Evolutionary conservation across 2,888 invertebrate genomes (phyloP).

Genomic region (Druceiella hillmani): DNA sequence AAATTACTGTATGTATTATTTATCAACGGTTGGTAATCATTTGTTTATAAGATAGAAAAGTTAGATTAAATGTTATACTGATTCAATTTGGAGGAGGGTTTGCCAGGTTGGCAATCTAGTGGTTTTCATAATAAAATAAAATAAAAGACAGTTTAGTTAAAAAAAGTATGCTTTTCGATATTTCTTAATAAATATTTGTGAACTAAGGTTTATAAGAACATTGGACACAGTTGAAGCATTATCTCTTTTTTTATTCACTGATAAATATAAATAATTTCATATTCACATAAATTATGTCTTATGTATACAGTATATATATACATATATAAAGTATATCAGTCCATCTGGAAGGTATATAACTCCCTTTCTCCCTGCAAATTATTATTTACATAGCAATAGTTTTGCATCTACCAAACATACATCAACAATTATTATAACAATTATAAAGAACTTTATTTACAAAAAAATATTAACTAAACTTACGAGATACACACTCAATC

Average conservation of each 20-base stretch:
- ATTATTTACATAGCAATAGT: constrained; percentile 54
- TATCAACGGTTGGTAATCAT: too few relatives aligned
- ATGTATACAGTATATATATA: constrained; percentile 49
- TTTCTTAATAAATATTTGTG: constrained; percentile 53
- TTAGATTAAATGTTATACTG: too few relatives aligned
- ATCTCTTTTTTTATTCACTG: constrained; percentile 54
- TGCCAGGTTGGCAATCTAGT: too few relatives aligned
- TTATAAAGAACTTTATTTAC: constrained; percentile 51
- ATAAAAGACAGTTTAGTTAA: constrained; percentile 46
- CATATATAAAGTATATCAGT: constrained; percentile 54
- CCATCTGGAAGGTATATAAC: constrained; percentile 53
- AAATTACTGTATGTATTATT: too few relatives aligned
- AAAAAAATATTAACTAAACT: constrained; percentile 45
- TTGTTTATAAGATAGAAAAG: too few relatives aligned
- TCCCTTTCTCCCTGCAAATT: constrained; percentile 48
- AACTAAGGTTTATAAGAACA: constrained; percentile 55
- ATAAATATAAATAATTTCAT: constrained; percentile 55
- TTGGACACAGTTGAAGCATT: constrained; percentile 44
- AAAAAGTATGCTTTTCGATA: constrained; percentile 49
- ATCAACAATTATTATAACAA: constrained; percentile 49
- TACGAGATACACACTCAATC: constrained; percentile 35
- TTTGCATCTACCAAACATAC: constrained; percentile 52
- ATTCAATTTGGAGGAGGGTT: too few relatives aligned
- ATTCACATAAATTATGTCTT: constrained; percentile 53
- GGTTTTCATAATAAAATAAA: constrained; percentile 26